Evolutionary conservation across 1,140 invertebrate genomes (phyloP).

Genomic region (Limonius californicus): DNA sequence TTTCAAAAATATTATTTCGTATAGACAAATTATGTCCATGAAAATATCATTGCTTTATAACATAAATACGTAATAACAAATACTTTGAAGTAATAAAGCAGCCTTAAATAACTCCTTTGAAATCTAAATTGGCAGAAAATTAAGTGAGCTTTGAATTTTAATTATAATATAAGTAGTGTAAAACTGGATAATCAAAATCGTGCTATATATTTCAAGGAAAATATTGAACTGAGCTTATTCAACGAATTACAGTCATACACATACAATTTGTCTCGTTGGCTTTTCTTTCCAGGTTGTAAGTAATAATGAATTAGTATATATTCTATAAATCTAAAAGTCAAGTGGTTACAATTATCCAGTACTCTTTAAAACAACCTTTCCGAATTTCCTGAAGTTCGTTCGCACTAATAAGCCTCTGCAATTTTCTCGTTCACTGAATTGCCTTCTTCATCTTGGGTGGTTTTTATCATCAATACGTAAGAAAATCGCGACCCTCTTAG

Average conservation of each 20-base stretch:
- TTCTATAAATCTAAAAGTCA: no score
- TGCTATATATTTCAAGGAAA: not conserved
- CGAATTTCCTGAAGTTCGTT: not conserved
- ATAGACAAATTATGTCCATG: no score
- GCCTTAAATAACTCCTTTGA: not conserved
- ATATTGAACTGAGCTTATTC: no score
- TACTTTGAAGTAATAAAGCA: not conserved
- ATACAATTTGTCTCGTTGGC: no score
- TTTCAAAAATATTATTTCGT: no score
- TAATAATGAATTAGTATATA: no score
- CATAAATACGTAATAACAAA: not conserved
- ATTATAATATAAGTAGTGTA: not conserved
- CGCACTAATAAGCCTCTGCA: not conserved
- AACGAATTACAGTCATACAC: no score
- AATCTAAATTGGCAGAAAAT: not conserved
- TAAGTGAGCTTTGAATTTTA: not conserved
- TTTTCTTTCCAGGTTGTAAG: no score
- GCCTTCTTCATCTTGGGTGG: slow-evolving; percentile 4
- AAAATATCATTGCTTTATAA: not conserved
- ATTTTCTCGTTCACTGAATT: slow-evolving; percentile 9
- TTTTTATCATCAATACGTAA: not conserved
- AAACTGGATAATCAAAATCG: not conserved
- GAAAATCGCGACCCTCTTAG: not conserved
- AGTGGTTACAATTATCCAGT: no score
- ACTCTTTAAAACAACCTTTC: slow-evolving; percentile 2